Evolutionary conservation across 2,888 invertebrate genomes (phyloP), one percentile per base, ranked within the genome.

Genomic region (Pherbina coryleti): DNA sequence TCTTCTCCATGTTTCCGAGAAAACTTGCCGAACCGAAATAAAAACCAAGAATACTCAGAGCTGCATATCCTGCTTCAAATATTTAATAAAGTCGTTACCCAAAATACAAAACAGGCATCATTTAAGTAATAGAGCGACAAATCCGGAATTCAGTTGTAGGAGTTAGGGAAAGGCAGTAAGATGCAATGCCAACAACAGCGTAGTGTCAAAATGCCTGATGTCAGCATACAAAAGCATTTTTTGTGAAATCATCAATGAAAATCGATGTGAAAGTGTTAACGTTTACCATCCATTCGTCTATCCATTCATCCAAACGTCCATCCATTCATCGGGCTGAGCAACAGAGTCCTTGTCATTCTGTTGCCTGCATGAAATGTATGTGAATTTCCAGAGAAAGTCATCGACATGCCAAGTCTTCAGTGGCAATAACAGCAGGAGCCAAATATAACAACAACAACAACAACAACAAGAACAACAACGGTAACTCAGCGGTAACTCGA

Each of bases 221-320:
- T 19, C 49, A 2, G 22, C 19, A 55, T 55, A 31, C 53, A 73
- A 37, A 19, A 44, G n/a, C 25, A 14, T 62, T 31, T 31, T 51
- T 62, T 49, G 51, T 49, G 2, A 66, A 66, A 66, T 49, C 60
- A 55, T 75, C 64, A 64, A 75, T 75, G 64, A 17, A 75, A 66
- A 64, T 66, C 34, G 66, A 66, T 31, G 31, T 2, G 51, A 62
- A 49, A 74, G 60, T 64, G 74, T 64, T 44, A 60, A 75, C 66
- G 31, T 53, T 49, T 19, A 17, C 11, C 11, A 44, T 44, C 37
- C 37, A 37, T 8, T 1, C 37, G 37, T 37, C 9, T 37, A 37
- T 37, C 37, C 37, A 44, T 11, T 44, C 44, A 44, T 44, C 44
- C 44, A 37, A 37, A 4, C 37, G 9, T 37, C 37, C 9, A 37